Conservation (phyloP, 1,140 invertebrate species). For the Drosophila auraria region DNA sequence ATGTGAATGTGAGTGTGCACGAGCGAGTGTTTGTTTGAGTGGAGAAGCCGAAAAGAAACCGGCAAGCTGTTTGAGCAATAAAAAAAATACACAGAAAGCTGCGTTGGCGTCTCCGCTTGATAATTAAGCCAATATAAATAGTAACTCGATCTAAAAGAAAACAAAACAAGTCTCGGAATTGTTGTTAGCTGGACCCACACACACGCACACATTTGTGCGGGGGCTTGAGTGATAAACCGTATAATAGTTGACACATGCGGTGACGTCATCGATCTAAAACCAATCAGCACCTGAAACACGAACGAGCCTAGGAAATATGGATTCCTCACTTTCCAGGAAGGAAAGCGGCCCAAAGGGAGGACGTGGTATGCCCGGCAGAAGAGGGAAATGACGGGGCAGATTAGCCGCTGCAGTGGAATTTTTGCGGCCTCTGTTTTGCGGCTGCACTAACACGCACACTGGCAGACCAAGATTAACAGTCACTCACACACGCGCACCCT, state of each 20-base stretch:
- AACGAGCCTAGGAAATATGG: constrained; percentile 33
- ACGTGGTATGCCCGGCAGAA: not conserved
- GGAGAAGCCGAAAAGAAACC: constrained; percentile 48
- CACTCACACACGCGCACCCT: constrained; percentile 32
- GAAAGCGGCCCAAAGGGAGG: not conserved
- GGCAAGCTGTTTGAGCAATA: constrained; percentile 31
- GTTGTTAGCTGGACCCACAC: constrained; percentile 51
- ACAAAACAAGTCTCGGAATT: constrained; percentile 62
- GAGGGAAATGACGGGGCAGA: constrained; percentile 39
- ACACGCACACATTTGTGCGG: constrained; percentile 43
- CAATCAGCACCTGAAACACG: constrained; percentile 54
- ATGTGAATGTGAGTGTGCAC: constrained; percentile 2
- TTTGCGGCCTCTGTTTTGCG: constrained; percentile 66
- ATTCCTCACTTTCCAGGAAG: constrained; percentile 17
- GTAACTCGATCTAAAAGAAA: constrained; percentile 63
- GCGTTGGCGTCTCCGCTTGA: constrained; percentile 62
- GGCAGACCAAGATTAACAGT: constrained; percentile 22
- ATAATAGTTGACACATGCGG: constrained; percentile 52
- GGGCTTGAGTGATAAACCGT: constrained; percentile 64
- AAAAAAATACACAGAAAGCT: constrained; percentile 26
- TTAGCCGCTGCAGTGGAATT: constrained; percentile 73
- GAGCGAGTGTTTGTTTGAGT: constrained; percentile 12
- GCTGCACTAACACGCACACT: constrained; percentile 39
- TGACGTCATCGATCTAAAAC: constrained; percentile 69
- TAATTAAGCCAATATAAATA: constrained; percentile 74